These are phyloP conservation scores for Babylonia areolata DNA, from an alignment of 1,140 invertebrate species.

Conservation along the genomic window DNA sequence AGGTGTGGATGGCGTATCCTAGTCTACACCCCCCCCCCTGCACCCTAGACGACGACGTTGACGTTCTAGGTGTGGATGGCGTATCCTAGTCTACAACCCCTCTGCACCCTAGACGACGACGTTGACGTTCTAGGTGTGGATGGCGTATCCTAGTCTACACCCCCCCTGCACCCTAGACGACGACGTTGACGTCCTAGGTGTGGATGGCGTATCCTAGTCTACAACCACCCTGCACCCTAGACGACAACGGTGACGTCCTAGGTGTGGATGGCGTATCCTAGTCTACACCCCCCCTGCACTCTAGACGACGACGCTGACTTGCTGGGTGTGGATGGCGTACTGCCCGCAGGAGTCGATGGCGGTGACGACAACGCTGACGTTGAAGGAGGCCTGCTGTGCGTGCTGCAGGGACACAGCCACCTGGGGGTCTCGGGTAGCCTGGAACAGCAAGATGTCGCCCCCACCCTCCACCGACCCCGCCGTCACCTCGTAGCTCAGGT, in stretches of 20 bases:
- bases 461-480: conserved; percentile 42
- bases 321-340: background rate
- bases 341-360: conserved; percentile 25
- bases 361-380: background rate
- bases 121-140: no score
- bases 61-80: no score
- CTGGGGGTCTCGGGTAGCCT: conserved; percentile 36
- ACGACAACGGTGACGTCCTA: background rate
- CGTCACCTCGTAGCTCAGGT: conserved; percentile 48
- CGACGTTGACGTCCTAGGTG: no score
- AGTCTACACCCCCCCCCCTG: no score
- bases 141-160: no score
- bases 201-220: no score
- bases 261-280: background rate
- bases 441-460: conserved; percentile 49
- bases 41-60: no score
- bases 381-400: background rate
- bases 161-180: no score
- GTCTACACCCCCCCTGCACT: background rate
- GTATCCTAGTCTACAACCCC: no score
- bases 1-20: no score
- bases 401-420: conserved; percentile 38
- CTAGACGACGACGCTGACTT: background rate
- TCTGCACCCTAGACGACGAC: no score
- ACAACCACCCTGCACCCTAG: background rate